These are phyloP conservation scores for Pinctada fucata DNA, from an alignment of 2,888 invertebrate species.

Conservation along the genomic window DNA sequence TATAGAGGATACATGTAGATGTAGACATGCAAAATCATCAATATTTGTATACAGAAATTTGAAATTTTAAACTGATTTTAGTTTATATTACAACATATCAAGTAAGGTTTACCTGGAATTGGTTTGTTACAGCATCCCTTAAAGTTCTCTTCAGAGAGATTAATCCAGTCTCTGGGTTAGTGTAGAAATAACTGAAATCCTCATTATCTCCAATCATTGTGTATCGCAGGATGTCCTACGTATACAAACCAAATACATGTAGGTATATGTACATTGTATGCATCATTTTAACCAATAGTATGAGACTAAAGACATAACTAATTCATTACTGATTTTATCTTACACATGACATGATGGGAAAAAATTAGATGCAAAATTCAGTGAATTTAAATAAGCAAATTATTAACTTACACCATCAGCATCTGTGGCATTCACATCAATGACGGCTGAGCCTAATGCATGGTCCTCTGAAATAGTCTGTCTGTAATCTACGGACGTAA, in stretches of 20 bases:
- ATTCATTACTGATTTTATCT: no score
- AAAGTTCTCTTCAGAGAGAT: constrained; percentile 54
- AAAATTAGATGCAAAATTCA: no score
- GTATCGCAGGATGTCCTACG: constrained; percentile 50
- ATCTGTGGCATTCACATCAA: constrained; percentile 64
- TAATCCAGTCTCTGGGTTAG: constrained; percentile 58
- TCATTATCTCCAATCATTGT: constrained; percentile 37
- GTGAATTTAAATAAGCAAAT: no score
- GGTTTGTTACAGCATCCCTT: constrained; percentile 27
- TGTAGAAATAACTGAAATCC: constrained; percentile 56
- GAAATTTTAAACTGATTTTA: neutral
- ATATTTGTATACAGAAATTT: neutral
- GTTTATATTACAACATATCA: neutral
- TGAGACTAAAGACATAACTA: no score
- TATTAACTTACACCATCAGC: constrained; percentile 58
- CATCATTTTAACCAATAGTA: no score
- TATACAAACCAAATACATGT: no score
- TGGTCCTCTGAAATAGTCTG: constrained; percentile 55
- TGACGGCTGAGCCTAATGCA: constrained; percentile 54
- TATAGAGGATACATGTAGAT: neutral
- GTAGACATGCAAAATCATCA: neutral
- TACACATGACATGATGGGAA: no score
- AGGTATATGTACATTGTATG: no score
- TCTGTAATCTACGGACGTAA: constrained; percentile 47
- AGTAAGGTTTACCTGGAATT: constrained; percentile 42